Evolutionary conservation across 2,888 invertebrate genomes (phyloP), one percentile per base, ranked within the genome.

Genomic region (Gortyna flavago): DNA sequence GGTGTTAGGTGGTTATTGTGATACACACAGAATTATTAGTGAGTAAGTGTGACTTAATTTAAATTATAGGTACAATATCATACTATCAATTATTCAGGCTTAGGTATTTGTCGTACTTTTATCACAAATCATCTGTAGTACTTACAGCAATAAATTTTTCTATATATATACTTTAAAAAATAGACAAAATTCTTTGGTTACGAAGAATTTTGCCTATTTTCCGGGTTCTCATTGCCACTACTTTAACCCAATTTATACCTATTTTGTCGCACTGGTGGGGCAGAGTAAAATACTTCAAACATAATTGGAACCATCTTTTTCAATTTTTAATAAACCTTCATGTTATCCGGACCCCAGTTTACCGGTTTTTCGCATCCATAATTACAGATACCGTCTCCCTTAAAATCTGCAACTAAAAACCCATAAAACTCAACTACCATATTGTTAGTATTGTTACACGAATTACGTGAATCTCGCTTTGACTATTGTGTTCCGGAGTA

Each of bases 401-500:
- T 54, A 38, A 29, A 80, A 62, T 18, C 35, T 70, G 54, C 32
- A 32, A 48, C 78, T 35, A 59, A 69, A 79, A 72, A 41, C 54
- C 9, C 29, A 67, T 62, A 38, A 18, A 65, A 72, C 57, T 11
- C n/a, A 69, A 44, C 68, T 65, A 44, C 57, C 59, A 57, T 75
- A 75, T 83, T 75, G 73, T 83, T 75, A 83, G 48, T 75, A 75
- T 83, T 75, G 73, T 83, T 75, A 83, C 51, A 51, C 25, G 57
- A 78, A 82, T 85, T 75, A 84, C 85, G 71, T 48, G 72, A 72
- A 83, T 83, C 59, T 61, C 29, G 64, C 79, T 79, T 85, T 72
- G 81, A 79, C 83, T 84, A 83, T 77, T 83, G 80, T 78, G 61
- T 77, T 51, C 67, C 61, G 67, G 68, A 81, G 79, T 82, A 81